Evolutionary conservation across 1,140 invertebrate species (phyloP), one percentile per base, ranked within the genome.

Genomic region (Eubasilissa regina): DNA sequence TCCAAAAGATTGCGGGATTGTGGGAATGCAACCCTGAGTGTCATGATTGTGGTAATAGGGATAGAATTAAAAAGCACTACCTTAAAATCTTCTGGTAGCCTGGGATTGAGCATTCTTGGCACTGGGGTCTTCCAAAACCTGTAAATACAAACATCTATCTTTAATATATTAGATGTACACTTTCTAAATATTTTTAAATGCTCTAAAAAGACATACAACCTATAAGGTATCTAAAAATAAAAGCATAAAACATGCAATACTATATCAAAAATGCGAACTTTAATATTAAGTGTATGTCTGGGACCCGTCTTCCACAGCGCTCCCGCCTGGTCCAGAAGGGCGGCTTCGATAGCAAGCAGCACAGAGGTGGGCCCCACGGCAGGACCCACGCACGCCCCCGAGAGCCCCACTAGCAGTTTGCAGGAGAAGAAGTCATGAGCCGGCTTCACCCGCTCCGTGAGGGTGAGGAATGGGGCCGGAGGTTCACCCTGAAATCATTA

Each of bases 361-460:
- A 91, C 90, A 0, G 90, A 85, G 0, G 90, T 90, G 62, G 86
- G 86, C 12, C 80, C 80, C n/a, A 72, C 44, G 0, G 56, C 66
- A 11, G 45, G 51, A 19, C 74, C 60, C 45, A 68, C 21, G 13
- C 83, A 74, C 4, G 85, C 88, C 77, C 88, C 90, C 86, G 72
- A 77, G 56, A 91, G 86, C 13, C 90, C 87, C 15, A 95, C 89
- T 9, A 95, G 87, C 85, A 95, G 94, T 84, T 94, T 93, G 9
- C 92, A 91, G 7, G 92, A 92, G 89, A 95, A 95, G 89, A 94
- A 95, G 83, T 95, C 94, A 51, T 93, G 91, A 80, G 94, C 91
- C 12, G 93, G 94, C n/a, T 90, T 89, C 8, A 94, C 92, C 1
- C 90, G 91, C 83, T 94, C 92, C 15, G 89, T 86, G 0, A 87